Conservation (phyloP, 2,888 invertebrate species). For the Malacosoma neustria region DNA sequence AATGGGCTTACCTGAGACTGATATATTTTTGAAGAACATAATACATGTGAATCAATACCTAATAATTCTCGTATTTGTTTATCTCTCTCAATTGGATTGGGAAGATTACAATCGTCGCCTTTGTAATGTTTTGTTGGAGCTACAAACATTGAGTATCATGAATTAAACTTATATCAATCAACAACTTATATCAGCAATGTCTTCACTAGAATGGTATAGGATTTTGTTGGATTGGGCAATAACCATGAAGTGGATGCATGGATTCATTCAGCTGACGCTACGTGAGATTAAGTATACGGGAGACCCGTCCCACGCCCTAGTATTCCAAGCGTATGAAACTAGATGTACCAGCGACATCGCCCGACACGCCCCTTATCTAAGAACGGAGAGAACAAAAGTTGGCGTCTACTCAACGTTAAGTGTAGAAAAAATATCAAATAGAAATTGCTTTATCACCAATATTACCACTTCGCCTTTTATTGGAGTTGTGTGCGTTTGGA, state of each 20-base stretch:
- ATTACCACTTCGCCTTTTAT: not conserved
- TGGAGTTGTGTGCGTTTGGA: conserved; percentile 10
- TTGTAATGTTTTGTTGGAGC: conserved; percentile 42
- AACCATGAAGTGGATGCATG: too few species aligned
- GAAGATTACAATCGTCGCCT: conserved; percentile 44
- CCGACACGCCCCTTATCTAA: too few species aligned
- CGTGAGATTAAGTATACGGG: too few species aligned
- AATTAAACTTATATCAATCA: not conserved
- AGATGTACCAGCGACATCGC: too few species aligned
- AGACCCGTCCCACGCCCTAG: too few species aligned
- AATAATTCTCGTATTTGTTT: conserved; percentile 49
- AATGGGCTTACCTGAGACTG: not conserved
- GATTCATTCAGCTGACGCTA: too few species aligned
- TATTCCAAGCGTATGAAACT: too few species aligned
- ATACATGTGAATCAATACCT: conserved; percentile 22
- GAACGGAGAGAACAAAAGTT: too few species aligned
- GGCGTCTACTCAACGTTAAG: too few species aligned
- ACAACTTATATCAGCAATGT: not conserved
- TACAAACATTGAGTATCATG: conserved; percentile 15
- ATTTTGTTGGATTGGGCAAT: too few species aligned
- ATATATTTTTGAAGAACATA: conserved; percentile 7
- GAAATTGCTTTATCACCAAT: not conserved
- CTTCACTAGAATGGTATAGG: too few species aligned
- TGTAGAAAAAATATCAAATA: too few species aligned
- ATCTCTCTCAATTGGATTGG: conserved; percentile 44